These are phyloP conservation scores for Lycophotia porphyrea DNA, from an alignment of 2,888 invertebrate species.

Conservation along the genomic window DNA sequence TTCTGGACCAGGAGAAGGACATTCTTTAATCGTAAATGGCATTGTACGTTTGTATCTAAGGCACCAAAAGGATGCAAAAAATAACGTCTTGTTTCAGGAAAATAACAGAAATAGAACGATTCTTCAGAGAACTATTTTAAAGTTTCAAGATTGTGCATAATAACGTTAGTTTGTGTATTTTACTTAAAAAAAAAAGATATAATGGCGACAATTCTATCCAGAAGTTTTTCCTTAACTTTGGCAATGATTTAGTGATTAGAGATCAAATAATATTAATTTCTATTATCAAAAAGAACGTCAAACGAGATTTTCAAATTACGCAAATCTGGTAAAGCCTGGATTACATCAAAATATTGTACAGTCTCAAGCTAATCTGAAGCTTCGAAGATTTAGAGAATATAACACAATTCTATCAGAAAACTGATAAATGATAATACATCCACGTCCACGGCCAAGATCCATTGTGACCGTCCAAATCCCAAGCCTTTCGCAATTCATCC, in stretches of 20 bases:
- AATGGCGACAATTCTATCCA: not conserved
- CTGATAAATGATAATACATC: slow-evolving; percentile 67
- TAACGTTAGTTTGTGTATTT: not conserved
- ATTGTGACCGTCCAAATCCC: slow-evolving; percentile 63
- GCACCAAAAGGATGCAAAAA: slow-evolving; percentile 31
- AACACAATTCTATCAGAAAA: slow-evolving; percentile 75
- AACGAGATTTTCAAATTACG: not conserved
- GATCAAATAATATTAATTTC: not conserved
- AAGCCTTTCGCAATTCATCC: slow-evolving; percentile 74
- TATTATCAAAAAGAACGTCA: not conserved
- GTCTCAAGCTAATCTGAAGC: slow-evolving; percentile 23
- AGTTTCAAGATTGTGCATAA: not conserved
- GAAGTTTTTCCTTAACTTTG: not conserved
- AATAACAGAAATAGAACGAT: slow-evolving; percentile 1
- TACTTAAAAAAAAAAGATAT: not conserved
- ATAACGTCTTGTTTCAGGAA: slow-evolving; percentile 12
- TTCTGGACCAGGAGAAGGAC: slow-evolving; percentile 33
- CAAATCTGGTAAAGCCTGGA: slow-evolving; percentile 9
- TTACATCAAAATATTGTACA: slow-evolving; percentile 22
- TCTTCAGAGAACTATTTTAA: slow-evolving; percentile 11
- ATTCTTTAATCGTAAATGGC: slow-evolving; percentile 50
- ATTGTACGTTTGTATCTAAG: slow-evolving; percentile 33
- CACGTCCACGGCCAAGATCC: slow-evolving; percentile 41
- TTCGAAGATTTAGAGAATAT: slow-evolving; percentile 21
- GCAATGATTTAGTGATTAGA: not conserved